Evolutionary conservation across 1,140 invertebrate species (phyloP).

Genomic region (Helicoverpa armigera): DNA sequence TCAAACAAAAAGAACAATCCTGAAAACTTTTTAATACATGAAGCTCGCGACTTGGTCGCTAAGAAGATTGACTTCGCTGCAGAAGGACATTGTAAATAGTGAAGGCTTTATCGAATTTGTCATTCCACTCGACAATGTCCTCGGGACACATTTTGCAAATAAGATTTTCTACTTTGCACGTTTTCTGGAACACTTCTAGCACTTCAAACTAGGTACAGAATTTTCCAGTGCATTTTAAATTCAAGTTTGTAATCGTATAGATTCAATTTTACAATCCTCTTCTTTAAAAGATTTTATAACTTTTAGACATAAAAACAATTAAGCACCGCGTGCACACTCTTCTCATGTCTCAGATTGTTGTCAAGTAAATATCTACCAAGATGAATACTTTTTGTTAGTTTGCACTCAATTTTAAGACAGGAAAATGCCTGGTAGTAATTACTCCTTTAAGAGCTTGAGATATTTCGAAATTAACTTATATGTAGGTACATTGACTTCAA

Average conservation of each 20-base stretch:
- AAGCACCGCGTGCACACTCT: too few relatives aligned
- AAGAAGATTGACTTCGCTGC: constrained; percentile 21
- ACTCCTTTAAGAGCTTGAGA: too few relatives aligned
- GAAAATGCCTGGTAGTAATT: not conserved
- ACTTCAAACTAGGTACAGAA: not conserved
- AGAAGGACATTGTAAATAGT: constrained; percentile 30
- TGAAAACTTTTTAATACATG: constrained; percentile 14
- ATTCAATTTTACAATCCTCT: not conserved
- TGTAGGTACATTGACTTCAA: too few relatives aligned
- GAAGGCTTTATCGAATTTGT: constrained; percentile 29
- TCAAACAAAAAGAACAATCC: not conserved
- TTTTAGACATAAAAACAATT: too few relatives aligned
- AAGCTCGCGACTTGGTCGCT: not conserved
- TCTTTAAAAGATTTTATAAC: not conserved
- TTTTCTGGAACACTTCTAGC: not conserved
- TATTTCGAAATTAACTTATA: too few relatives aligned
- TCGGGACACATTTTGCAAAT: constrained; percentile 32
- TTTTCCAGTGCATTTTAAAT: constrained; percentile 5
- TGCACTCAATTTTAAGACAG: not conserved
- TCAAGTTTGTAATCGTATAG: not conserved
- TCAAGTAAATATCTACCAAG: too few relatives aligned
- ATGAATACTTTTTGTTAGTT: not conserved
- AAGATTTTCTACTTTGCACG: constrained; percentile 24
- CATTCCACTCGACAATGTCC: constrained; percentile 13
- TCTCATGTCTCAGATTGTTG: too few relatives aligned